phyloP scores from a whole-genome alignment of 2,797 vertebrate genomes.

The Manis crassicaudata region DNA sequence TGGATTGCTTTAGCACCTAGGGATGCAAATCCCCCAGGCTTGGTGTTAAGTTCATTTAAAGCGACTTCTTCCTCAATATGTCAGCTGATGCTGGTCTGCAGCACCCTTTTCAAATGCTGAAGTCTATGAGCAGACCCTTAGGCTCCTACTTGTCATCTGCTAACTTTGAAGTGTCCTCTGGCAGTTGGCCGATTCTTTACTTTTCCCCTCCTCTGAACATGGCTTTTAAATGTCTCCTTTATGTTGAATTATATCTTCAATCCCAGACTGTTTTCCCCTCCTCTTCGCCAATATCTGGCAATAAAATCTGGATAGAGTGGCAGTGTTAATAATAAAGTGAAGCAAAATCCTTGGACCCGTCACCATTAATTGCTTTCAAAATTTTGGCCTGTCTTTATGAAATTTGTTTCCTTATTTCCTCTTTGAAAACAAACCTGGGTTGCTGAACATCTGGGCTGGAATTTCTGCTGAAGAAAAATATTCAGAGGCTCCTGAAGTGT shows the following conservation, averaged over 20 bases:
- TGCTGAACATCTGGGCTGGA: conserved; percentile 57
- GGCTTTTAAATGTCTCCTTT: background rate
- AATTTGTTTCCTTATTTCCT: conserved; percentile 66
- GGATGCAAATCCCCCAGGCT: background rate
- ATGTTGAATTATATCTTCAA: conserved; percentile 11
- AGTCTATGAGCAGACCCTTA: background rate
- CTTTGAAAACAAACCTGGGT: conserved; percentile 69
- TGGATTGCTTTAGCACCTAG: background rate
- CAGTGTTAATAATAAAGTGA: conserved; percentile 58
- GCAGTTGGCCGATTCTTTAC: background rate
- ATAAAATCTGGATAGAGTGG: conserved; percentile 23
- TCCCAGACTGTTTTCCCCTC: background rate
- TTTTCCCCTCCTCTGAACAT: background rate
- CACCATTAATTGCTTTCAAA: conserved; percentile 66
- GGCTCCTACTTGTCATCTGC: background rate
- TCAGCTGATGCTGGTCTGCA: background rate
- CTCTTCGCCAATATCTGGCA: background rate
- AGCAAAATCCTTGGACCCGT: conserved; percentile 47
- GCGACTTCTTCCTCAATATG: background rate
- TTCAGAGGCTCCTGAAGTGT: conserved; percentile 58
- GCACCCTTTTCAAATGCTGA: background rate
- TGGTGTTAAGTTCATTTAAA: background rate
- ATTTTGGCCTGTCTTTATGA: conserved; percentile 16
- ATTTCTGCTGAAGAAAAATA: conserved; percentile 71
- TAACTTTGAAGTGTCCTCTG: background rate